phyloP scores from a whole-genome alignment of 1,140 invertebrate genomes.

The Scaptomyza hsui region DNA sequence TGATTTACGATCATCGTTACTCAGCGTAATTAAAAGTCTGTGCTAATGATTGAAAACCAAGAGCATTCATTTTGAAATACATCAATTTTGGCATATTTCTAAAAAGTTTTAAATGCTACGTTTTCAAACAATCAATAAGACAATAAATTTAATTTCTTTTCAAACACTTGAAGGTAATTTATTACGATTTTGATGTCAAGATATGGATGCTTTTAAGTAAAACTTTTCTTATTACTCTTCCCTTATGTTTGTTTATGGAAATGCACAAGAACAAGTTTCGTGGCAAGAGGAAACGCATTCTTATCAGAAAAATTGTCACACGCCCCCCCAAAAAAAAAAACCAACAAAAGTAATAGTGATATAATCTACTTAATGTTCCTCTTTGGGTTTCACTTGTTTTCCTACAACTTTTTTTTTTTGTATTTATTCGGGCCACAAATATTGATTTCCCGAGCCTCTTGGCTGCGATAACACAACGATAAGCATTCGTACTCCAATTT shows the following conservation, averaged over 20 bases:
- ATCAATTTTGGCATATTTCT: background rate
- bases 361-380: constrained; percentile 39
- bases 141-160: too few relatives aligned
- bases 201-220: background rate
- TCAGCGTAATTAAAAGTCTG: background rate
- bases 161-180: too few relatives aligned
- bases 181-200: constrained; percentile 1
- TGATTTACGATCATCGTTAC: constrained; percentile 10
- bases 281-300: constrained; percentile 2
- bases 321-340: constrained; percentile 20
- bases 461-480: constrained; percentile 55
- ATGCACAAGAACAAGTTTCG: constrained; percentile 27
- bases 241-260: constrained; percentile 35
- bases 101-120: background rate
- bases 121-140: too few relatives aligned
- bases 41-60: background rate
- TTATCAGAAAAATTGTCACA: constrained; percentile 55
- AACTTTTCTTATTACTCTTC: background rate
- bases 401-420: constrained; percentile 21
- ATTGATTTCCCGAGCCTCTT: constrained; percentile 60
- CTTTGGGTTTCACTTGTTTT: constrained; percentile 22
- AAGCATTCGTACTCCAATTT: constrained; percentile 19
- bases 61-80: background rate
- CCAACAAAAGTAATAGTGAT: constrained; percentile 7
- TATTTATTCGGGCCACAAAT: constrained; percentile 70